phyloP scores from a whole-genome alignment of 35 echinoderm and acorn worm species.

The Amphiura filiformis region DNA sequence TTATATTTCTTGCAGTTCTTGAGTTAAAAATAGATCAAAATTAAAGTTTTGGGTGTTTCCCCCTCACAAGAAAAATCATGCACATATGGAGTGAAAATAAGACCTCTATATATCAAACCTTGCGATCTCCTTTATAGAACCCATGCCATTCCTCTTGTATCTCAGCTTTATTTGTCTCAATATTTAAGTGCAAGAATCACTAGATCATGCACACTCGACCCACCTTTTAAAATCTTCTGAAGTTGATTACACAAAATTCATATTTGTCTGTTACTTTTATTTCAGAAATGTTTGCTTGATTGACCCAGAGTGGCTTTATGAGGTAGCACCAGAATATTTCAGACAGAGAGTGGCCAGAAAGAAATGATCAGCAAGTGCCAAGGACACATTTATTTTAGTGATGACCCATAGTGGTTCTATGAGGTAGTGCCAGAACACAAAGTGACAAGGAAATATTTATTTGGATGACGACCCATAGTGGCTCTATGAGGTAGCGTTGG shows the following conservation, averaged over 20 bases:
- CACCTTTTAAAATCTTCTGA: neutral
- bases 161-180: neutral
- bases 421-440: no score
- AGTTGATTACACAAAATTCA: neutral
- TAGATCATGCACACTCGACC: neutral
- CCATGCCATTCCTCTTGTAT: no score
- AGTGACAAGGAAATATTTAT: no score
- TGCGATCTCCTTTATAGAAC: no score
- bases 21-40: no score
- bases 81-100: neutral
- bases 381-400: no score
- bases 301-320: conserved; percentile 94
- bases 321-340: conserved; percentile 88
- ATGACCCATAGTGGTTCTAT: no score
- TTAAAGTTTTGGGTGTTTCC: no score
- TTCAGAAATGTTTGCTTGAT: conserved; percentile 87
- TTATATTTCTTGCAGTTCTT: no score
- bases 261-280: conserved; percentile 15
- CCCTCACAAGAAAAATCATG: no score
- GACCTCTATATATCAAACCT: no score
- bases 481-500: conserved; percentile 83
- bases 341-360: conserved; percentile 68
- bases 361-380: conserved; percentile 59
- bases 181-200: neutral
- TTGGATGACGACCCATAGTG: conserved; percentile 95